Conservation (phyloP, 2,113 vertebrate species). For the Pseudonaja textilis region DNA sequence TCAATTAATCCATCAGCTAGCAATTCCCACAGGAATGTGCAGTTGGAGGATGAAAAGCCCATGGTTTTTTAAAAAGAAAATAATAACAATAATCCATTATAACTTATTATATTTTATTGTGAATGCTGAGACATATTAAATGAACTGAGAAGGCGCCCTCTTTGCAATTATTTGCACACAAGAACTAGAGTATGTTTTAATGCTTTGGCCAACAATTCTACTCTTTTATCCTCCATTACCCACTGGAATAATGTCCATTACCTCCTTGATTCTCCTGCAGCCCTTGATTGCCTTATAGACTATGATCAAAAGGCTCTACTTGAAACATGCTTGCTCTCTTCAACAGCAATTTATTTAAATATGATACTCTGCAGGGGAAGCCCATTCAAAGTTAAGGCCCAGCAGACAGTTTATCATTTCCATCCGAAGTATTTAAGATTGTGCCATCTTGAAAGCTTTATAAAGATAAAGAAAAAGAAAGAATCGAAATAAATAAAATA, state of each 20-base stretch:
- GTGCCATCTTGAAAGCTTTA: constrained; percentile 67
- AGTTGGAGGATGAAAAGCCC: constrained; percentile 51
- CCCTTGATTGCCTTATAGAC: constrained; percentile 74
- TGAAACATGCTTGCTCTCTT: constrained; percentile 66
- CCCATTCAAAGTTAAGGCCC: constrained; percentile 72
- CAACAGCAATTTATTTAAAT: constrained; percentile 79
- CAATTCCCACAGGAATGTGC: constrained; percentile 49
- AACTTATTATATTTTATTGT: constrained; percentile 31
- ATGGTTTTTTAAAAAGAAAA: neutral
- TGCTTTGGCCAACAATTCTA: constrained; percentile 54
- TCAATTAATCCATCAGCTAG: constrained; percentile 63
- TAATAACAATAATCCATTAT: constrained; percentile 28
- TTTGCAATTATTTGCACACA: constrained; percentile 25
- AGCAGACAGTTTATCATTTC: constrained; percentile 77
- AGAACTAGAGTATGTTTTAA: constrained; percentile 56
- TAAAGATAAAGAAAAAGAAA: constrained; percentile 20
- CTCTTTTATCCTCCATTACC: constrained; percentile 61
- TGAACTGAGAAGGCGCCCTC: neutral
- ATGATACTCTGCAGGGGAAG: constrained; percentile 78
- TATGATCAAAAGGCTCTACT: constrained; percentile 76
- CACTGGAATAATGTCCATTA: constrained; percentile 55
- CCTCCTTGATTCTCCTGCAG: constrained; percentile 66
- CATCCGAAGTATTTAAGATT: constrained; percentile 68
- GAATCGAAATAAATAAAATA: neutral
- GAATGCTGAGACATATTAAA: constrained; percentile 34